Base-by-base conservation (phyloP, 2,888 invertebrate genomes). In the Cylindroiulus punctatus region DNA sequence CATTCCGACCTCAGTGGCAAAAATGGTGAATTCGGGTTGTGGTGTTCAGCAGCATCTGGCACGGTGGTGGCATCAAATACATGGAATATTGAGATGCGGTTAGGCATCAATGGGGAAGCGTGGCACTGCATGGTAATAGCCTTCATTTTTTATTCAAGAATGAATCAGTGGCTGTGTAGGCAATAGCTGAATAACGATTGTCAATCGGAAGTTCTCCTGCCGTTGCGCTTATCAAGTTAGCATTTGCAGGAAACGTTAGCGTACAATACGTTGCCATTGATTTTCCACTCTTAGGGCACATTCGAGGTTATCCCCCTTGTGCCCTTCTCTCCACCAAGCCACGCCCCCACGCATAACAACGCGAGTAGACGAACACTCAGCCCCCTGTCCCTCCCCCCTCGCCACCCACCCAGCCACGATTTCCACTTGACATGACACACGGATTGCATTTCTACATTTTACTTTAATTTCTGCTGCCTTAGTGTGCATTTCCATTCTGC, bases 141-240 rank as follows among this genome's bases (percentile, higher is more conserved):
- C 76, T 30, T 76, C 76, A 76, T 76, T 76, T 76, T 76, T 76
- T 76, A 76, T 76, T 30, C 76, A 76, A 76, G 30, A 76, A 76
- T 76, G 76, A 76, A 76, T 76, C 76, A 76, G 76, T 76, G 76
- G 76, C 76, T 76, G 76, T 30, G 76, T 76, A 76, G 76, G 76
- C 76, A 30, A 76, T 76, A 76, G 76, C 76, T 76, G 76, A 76
- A 76, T 76, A 76, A 76, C 76, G 76, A 76, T 30, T 76, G 76
- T 76, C 76, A 76, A 76, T 76, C 76, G 76, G 76, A 76, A 76
- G 76, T 76, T 76, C 76, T 76, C 76, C 76, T 76, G 76, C 76
- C 26, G 76, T 76, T 76, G 76, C 76, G 30, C 76, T 76, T 76
- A 76, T 76, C 76, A 76, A 76, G 76, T 76, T 76, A 76, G 76